Base-by-base conservation (phyloP, 2,113 vertebrate species). In the Trematocara variabile region DNA sequence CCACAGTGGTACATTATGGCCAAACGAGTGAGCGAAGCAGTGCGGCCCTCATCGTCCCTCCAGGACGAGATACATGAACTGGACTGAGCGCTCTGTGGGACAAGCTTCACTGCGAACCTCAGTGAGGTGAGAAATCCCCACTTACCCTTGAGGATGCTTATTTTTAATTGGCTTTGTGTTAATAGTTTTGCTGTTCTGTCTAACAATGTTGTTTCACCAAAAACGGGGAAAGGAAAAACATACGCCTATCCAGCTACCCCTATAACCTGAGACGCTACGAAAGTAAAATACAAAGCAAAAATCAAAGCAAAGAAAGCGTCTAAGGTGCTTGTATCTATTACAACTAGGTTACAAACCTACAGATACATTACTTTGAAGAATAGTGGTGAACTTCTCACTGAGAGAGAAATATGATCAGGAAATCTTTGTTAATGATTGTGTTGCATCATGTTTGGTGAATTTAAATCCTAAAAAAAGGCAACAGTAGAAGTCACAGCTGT, bases 1-100 rank as follows among this genome's bases (percentile, higher is more conserved):
- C 96, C 98, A 94, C 97, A 99, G 97, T 93, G 98, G 98, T 97
- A 99, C 96, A 98, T 98, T 96, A 88, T 98, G 97, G 95, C 98
- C 97, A 98, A 99, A 96, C 96, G 98, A 93, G 92, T 97, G 96
- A 94, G 97, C 93, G 97, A 98, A 94, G 94, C 96, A 88, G 82
- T 95, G 89, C 95, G 98, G 88, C 91, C 97, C 91, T 92, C 97
- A 90, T 95, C 96, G 93, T 94, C 97, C 94, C 5, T 98, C 96
- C 96, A 98, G 97, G 97, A 98, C 94, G 96, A 98, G 96, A 96
- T 97, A 18, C 96, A 96, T 7, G 96, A 99, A 95, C 96, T 99
- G 96, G 99, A 99, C 98, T 95, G 98, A 99, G n/a, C 93, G 88
- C 81, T 95, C 48, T 92, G 95, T 30, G 95, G 96, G 0, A 95